A percentile compares a stretch with the other conserved stretches of the same genome.
phyloP scores from a whole-genome alignment of 2,888 invertebrate genomes.

The Erannis defoliaria region DNA sequence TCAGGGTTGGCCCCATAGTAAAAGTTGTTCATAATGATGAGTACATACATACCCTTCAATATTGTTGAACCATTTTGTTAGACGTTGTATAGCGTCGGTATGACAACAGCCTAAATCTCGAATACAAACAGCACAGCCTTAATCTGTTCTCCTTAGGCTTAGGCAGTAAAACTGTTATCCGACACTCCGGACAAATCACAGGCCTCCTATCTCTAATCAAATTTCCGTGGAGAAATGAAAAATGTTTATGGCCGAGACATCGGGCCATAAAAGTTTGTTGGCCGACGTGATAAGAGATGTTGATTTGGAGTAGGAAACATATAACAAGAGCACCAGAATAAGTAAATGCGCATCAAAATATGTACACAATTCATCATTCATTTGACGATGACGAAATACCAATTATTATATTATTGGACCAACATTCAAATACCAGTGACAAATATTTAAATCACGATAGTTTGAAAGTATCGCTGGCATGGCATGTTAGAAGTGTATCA shows the following conservation, averaged over 20 bases:
- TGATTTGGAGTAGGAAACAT: constrained; percentile 4
- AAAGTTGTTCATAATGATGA: no score
- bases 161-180: constrained; percentile 19
- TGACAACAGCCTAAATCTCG: not conserved
- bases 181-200: constrained; percentile 21
- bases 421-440: no score
- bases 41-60: no score
- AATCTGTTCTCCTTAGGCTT: not conserved
- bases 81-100: no score
- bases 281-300: constrained; percentile 25
- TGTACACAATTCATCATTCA: not conserved
- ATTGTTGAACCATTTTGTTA: no score
- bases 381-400: no score
- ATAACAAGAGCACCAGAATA: not conserved
- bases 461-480: no score
- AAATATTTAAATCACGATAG: no score
- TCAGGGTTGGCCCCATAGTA: no score
- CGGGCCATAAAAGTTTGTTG: constrained; percentile 29
- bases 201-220: constrained; percentile 24
- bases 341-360: not conserved
- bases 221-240: constrained; percentile 27
- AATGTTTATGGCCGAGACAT: constrained; percentile 28
- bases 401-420: no score
- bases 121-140: not conserved
- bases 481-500: no score